Percentiles rank a stretch among this genome's conserved stretches.
phyloP scores from a whole-genome alignment of 2,797 vertebrate genomes.

The Carapus acus region DNA sequence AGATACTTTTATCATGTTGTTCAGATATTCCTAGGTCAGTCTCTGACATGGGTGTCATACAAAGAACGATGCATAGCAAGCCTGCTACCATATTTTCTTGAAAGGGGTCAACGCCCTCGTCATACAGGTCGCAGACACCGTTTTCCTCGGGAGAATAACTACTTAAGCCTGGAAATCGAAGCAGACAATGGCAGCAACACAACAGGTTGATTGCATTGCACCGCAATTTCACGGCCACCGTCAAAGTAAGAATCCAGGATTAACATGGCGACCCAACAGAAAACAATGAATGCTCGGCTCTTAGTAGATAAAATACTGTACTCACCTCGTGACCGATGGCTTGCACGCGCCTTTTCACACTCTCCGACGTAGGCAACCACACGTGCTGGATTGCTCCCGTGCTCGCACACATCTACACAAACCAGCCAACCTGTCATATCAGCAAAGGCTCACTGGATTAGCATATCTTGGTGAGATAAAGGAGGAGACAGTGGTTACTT shows the following conservation, averaged over 20 bases:
- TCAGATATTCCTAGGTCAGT: no score
- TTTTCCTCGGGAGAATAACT: background rate
- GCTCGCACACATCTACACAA: constrained; percentile 12
- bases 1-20: no score
- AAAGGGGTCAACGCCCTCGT: background rate
- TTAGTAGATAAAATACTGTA: no score
- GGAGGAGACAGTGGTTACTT: constrained; percentile 68
- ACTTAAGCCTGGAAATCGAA: background rate
- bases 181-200: background rate
- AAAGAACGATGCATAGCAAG: background rate
- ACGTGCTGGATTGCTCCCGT: background rate
- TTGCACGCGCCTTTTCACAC: no score
- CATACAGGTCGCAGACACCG: background rate
- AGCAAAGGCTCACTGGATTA: constrained; percentile 66
- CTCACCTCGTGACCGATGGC: no score
- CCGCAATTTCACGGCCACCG: no score
- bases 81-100: background rate
- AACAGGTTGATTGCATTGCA: background rate
- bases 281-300: no score
- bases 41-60: background rate
- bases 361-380: no score
- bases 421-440: constrained; percentile 63
- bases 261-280: no score
- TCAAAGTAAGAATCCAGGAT: no score
- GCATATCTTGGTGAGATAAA: constrained; percentile 70